A percentile compares a stretch with the other conserved stretches of the same genome.
phyloP scores from a whole-genome alignment of 1,140 invertebrate species.

The Tetranychus cinnabarinus region DNA sequence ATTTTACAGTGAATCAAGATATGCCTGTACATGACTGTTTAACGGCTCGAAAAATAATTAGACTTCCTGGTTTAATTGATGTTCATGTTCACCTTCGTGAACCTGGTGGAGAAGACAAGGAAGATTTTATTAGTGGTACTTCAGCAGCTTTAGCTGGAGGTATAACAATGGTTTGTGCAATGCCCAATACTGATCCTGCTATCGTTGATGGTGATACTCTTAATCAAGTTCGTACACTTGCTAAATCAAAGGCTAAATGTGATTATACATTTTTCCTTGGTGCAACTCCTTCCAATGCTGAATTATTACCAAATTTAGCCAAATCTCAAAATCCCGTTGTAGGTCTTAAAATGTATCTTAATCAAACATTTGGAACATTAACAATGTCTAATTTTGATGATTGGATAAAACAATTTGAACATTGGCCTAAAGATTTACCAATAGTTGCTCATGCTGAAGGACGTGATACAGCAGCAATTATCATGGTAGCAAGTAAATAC shows the following conservation, averaged over 20 bases:
- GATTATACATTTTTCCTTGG: constrained; percentile 89
- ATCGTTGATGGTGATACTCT: constrained; percentile 55
- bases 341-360: constrained; percentile 94
- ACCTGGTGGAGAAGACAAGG: constrained; percentile 84
- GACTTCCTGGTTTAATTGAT: constrained; percentile 70
- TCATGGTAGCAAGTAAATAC: constrained; percentile 61
- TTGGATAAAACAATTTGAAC: constrained; percentile 78
- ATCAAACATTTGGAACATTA: constrained; percentile 80
- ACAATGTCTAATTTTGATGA: constrained; percentile 54
- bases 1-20: too few species aligned
- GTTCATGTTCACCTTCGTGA: constrained; percentile 92
- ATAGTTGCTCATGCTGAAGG: constrained; percentile 88
- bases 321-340: constrained; percentile 33
- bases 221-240: constrained; percentile 45
- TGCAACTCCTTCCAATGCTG: constrained; percentile 61
- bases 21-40: constrained; percentile 45
- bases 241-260: constrained; percentile 57
- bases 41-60: constrained; percentile 59
- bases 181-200: constrained; percentile 94
- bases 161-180: constrained; percentile 82
- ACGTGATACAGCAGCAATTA: constrained; percentile 70
- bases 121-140: constrained; percentile 81
- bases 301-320: constrained; percentile 42
- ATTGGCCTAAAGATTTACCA: constrained; percentile 73
- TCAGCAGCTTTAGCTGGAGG: constrained; percentile 90